Evolutionary conservation across 2,888 invertebrate species (phyloP).

Genomic region (Oxycera nigricornis): DNA sequence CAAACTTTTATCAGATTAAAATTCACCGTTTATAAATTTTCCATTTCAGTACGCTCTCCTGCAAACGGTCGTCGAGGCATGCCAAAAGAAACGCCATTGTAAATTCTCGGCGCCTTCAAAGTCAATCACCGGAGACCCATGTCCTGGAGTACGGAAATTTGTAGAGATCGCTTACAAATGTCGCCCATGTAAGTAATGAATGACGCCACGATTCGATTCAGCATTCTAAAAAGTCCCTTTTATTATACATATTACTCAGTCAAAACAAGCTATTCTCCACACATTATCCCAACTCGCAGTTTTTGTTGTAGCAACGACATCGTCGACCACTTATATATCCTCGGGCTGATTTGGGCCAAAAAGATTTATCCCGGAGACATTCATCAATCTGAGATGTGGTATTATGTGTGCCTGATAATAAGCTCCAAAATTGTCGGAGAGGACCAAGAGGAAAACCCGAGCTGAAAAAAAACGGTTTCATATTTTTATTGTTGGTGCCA

Average conservation of each 20-base stretch:
- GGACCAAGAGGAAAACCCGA: neutral
- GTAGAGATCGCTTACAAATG: slow-evolving; percentile 97
- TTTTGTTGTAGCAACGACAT: neutral
- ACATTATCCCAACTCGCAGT: neutral
- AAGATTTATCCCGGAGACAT: slow-evolving; percentile 32
- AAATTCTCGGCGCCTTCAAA: slow-evolving; percentile 88
- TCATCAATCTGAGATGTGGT: slow-evolving; percentile 29
- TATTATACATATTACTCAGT: slow-evolving; percentile 33
- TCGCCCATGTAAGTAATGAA: slow-evolving; percentile 85
- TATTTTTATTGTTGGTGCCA: slow-evolving; percentile 17
- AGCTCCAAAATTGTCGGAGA: neutral
- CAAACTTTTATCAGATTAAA: too few relatives aligned
- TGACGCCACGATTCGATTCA: neutral
- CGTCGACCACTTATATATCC: neutral
- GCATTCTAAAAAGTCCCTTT: slow-evolving; percentile 8
- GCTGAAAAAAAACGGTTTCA: slow-evolving; percentile 21
- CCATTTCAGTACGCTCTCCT: slow-evolving; percentile 86
- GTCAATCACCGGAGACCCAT: slow-evolving; percentile 89
- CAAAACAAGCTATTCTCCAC: neutral
- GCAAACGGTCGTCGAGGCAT: slow-evolving; percentile 92
- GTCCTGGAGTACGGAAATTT: slow-evolving; percentile 89
- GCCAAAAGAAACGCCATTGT: slow-evolving; percentile 92
- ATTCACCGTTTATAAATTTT: neutral
- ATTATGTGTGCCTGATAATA: slow-evolving; percentile 20
- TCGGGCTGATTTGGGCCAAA: slow-evolving; percentile 11